These are phyloP conservation scores for Centropus unirufus DNA, from an alignment of 2,113 vertebrate species.

Conservation along the genomic window DNA sequence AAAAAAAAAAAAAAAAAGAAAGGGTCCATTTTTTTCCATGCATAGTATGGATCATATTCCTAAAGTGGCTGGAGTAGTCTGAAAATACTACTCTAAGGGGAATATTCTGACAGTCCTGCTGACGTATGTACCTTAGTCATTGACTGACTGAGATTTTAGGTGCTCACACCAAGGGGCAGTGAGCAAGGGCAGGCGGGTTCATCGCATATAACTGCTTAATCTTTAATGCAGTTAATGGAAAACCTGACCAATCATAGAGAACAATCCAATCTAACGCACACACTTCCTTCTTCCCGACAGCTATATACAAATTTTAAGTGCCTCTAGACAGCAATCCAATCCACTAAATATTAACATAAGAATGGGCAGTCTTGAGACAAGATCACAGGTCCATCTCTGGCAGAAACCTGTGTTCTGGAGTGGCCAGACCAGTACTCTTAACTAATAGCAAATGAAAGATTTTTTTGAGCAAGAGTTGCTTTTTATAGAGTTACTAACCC, in stretches of 20 bases:
- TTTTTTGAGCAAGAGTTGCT: neutral
- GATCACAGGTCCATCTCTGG: neutral
- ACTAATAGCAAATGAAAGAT: neutral
- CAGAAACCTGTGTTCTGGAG: neutral
- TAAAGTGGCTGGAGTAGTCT: neutral
- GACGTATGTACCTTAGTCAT: rapidly evolving
- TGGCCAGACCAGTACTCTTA: neutral
- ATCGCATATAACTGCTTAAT: neutral
- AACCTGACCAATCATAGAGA: neutral
- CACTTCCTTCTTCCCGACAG: neutral
- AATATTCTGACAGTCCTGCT: neutral
- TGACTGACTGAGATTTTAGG: neutral
- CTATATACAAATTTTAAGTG: neutral
- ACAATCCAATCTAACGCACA: neutral
- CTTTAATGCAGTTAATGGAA: neutral
- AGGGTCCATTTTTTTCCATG: neutral
- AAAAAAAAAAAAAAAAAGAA: neutral
- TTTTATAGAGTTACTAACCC: neutral
- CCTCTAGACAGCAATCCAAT: neutral
- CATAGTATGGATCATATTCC: neutral
- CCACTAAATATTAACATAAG: neutral
- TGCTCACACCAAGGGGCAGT: rapidly evolving
- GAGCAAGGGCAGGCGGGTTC: neutral
- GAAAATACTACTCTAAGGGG: neutral
- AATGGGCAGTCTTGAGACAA: neutral